Evolutionary conservation across 2,888 invertebrate genomes (phyloP).

Genomic region (Rhopalosiphum nymphaeae): DNA sequence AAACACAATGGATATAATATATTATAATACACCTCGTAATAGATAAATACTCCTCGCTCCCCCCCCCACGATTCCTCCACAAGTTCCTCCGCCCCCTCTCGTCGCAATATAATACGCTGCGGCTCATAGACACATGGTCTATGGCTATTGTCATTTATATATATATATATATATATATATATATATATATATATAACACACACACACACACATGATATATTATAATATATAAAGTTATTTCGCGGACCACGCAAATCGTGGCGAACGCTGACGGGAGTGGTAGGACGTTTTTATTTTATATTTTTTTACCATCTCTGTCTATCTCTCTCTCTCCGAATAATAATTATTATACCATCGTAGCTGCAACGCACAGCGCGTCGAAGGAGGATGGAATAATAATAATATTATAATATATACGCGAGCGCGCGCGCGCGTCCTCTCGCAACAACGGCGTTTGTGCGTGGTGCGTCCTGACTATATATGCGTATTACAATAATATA

Average conservation of each 20-base stretch:
- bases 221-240: background rate
- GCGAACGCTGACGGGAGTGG: background rate
- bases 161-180: too few relatives aligned
- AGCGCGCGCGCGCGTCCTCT: background rate
- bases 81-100: background rate
- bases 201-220: background rate
- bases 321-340: background rate
- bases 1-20: conserved; percentile 33
- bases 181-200: background rate
- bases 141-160: background rate
- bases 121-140: background rate
- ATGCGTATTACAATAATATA: too few relatives aligned
- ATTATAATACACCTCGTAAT: background rate
- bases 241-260: background rate
- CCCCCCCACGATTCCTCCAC: background rate
- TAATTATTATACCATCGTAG: background rate
- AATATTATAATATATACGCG: background rate
- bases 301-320: background rate
- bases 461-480: background rate
- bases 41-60: background rate
- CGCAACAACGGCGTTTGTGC: background rate
- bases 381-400: conserved; percentile 10
- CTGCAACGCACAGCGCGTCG: background rate
- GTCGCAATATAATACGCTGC: background rate
- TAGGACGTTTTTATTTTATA: background rate